A percentile compares a stretch with the other conserved stretches of the same genome.
These are phyloP conservation scores for Pomatorhinus ruficollis DNA, from an alignment of 2,113 vertebrate species.

Conservation along the genomic window DNA sequence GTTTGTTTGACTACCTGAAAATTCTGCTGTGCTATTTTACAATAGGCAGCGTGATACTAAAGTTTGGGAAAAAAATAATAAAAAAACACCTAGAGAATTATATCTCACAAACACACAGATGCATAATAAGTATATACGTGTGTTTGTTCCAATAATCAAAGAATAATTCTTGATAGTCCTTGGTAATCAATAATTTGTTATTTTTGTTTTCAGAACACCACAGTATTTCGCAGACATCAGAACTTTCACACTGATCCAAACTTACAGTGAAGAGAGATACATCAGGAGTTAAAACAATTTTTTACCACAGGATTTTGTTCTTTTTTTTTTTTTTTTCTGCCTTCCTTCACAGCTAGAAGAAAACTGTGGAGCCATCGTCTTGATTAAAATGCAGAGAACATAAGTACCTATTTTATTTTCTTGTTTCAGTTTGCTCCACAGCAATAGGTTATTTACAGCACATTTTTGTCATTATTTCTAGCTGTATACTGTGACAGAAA, in stretches of 20 bases:
- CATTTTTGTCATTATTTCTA: not conserved
- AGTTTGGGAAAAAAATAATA: not conserved
- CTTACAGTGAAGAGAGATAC: not conserved
- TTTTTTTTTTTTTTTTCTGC: not conserved
- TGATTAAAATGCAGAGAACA: slow-evolving; percentile 9
- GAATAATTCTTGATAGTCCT: not conserved
- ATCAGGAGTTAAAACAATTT: not conserved
- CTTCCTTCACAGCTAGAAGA: not conserved
- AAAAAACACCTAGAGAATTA: not conserved
- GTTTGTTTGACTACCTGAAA: not conserved
- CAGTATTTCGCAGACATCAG: not conserved
- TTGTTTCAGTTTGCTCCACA: not conserved
- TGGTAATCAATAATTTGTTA: not conserved
- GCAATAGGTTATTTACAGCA: not conserved
- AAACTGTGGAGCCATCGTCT: not conserved
- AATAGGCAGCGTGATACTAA: not conserved
- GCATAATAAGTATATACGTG: not conserved
- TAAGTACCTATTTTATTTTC: not conserved
- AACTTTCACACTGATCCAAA: not conserved
- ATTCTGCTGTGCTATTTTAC: not conserved
- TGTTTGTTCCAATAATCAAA: not conserved
- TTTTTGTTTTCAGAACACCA: not conserved
- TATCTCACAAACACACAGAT: not conserved
- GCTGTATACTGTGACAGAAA: not conserved
- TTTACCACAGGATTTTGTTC: not conserved